phyloP scores from a whole-genome alignment of 35 echinoderm and acorn worm species.

The Lytechinus pictus region DNA sequence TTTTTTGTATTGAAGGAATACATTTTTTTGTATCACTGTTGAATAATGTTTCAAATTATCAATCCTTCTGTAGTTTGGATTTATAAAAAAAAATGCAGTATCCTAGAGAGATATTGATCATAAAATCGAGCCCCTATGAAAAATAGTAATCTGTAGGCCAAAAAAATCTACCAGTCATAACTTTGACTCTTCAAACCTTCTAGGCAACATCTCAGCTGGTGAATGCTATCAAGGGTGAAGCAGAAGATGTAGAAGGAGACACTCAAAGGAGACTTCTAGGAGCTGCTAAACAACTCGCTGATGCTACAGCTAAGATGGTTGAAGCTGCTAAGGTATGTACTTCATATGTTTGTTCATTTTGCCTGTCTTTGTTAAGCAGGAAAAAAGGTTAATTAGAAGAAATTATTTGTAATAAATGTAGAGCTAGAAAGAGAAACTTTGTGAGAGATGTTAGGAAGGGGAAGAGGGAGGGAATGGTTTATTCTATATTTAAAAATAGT shows the following conservation, averaged over 20 bases:
- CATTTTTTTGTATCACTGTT: no score
- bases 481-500: no score
- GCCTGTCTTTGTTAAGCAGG: not conserved
- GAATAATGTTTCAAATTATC: no score
- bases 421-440: not conserved
- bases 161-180: not conserved
- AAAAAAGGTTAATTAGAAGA: no score
- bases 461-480: not conserved
- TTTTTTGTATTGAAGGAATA: no score
- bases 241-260: constrained; percentile 83
- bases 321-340: constrained; percentile 89
- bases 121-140: not conserved
- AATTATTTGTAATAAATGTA: not conserved
- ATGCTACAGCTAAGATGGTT: constrained; percentile 97
- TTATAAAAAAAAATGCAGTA: no score
- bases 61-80: no score
- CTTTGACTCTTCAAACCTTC: not conserved
- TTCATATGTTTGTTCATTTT: not conserved
- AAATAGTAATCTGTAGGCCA: not conserved
- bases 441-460: not conserved
- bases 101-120: no score
- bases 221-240: constrained; percentile 94
- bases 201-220: constrained; percentile 93
- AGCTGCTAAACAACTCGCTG: constrained; percentile 90
- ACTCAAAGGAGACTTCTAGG: constrained; percentile 82